A percentile compares a stretch with the other conserved stretches of the same genome.
Evolutionary conservation across 1,140 invertebrate genomes (phyloP).

Genomic region (Nomia melanderi): DNA sequence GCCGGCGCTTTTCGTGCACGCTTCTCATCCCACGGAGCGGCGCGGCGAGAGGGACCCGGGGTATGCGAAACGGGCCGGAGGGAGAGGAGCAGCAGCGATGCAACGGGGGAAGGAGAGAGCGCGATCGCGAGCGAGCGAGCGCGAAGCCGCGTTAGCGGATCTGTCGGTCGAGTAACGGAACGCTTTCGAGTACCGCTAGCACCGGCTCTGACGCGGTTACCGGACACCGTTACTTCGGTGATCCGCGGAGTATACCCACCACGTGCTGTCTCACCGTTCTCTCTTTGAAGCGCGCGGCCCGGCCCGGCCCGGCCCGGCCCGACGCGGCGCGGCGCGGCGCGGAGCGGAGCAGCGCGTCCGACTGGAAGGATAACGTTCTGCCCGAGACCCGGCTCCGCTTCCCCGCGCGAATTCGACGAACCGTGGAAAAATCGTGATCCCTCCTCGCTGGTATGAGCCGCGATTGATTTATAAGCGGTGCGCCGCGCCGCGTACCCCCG

Average conservation of each 20-base stretch:
- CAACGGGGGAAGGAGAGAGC: constrained; percentile 22
- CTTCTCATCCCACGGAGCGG: constrained; percentile 49
- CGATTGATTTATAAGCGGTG: not conserved
- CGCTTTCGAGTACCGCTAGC: constrained; percentile 77
- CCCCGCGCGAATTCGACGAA: constrained; percentile 39
- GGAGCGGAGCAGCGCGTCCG: constrained; percentile 42
- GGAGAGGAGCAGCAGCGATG: constrained; percentile 20
- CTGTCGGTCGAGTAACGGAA: constrained; percentile 81
- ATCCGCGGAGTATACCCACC: constrained; percentile 66
- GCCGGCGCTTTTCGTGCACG: constrained; percentile 52
- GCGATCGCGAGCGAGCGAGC: constrained; percentile 24
- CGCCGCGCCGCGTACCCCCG: not conserved
- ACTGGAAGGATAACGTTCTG: constrained; percentile 39
- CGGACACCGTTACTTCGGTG: constrained; percentile 76
- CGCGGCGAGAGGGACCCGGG: no score
- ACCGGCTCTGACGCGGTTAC: constrained; percentile 78
- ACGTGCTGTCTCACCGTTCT: constrained; percentile 75
- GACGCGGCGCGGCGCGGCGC: no score
- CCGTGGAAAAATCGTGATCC: constrained; percentile 57
- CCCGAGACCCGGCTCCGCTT: constrained; percentile 1
- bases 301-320: constrained; percentile 21
- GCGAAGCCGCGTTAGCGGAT: constrained; percentile 77
- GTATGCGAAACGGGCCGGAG: constrained; percentile 6
- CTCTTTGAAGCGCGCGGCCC: constrained; percentile 50
- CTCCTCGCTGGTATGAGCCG: constrained; percentile 6